Evolutionary conservation across 1,140 invertebrate genomes (phyloP).

Genomic region (Heliconius melpomene): DNA sequence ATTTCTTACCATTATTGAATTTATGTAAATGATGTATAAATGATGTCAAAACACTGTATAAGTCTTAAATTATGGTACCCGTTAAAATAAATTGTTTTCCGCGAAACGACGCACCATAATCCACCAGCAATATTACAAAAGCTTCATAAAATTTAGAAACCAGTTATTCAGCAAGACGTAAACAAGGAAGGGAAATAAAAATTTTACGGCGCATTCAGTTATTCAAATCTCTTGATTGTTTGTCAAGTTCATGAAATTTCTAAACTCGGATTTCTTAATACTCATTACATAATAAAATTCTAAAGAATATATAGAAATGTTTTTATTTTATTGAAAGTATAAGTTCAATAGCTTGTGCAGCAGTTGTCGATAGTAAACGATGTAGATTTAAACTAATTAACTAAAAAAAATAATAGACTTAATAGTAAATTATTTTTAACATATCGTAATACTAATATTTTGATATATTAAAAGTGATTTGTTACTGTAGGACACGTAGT

Average conservation of each 20-base stretch:
- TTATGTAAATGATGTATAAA: constrained; percentile 6
- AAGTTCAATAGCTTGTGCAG: too few species aligned
- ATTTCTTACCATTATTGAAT: not conserved
- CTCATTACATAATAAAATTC: not conserved
- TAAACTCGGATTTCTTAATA: not conserved
- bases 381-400: too few species aligned
- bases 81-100: constrained; percentile 41
- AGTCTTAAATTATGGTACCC: constrained; percentile 18
- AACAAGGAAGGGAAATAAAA: constrained; percentile 44
- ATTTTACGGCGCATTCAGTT: constrained; percentile 23
- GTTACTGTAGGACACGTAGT: too few species aligned
- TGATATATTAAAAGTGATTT: too few species aligned
- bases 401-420: too few species aligned
- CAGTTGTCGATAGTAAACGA: too few species aligned
- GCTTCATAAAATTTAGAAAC: constrained; percentile 64
- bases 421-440: too few species aligned
- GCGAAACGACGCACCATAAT: constrained; percentile 53
- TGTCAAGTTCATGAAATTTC: constrained; percentile 16
- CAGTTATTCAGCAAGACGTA: constrained; percentile 61
- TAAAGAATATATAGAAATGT: not conserved
- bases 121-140: constrained; percentile 60
- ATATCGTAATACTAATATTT: too few species aligned
- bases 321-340: too few species aligned
- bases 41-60: not conserved
- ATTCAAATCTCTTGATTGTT: constrained; percentile 13